phyloP scores from a whole-genome alignment of 2,113 vertebrate genomes.

The Cisticola juncidis region DNA sequence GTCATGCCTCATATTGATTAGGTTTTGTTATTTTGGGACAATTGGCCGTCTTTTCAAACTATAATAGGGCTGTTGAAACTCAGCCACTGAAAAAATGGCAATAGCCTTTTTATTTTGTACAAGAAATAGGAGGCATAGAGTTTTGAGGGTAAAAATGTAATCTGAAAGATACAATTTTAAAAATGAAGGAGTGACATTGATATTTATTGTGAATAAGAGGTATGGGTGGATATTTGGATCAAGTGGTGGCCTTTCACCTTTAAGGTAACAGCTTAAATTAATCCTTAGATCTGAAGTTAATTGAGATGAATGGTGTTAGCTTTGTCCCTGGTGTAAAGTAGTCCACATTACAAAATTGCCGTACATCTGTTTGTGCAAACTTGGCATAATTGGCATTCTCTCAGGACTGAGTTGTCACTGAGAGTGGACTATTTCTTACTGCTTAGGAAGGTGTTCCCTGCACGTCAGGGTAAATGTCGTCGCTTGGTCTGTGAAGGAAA shows the following conservation, averaged over 20 bases:
- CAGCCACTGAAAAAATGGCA: neutral
- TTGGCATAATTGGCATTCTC: constrained; percentile 71
- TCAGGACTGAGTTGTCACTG: constrained; percentile 50
- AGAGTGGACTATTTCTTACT: constrained; percentile 37
- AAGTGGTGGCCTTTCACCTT: constrained; percentile 66
- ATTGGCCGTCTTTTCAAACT: neutral
- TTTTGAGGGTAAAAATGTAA: neutral
- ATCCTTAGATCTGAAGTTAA: constrained; percentile 66
- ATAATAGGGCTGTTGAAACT: neutral
- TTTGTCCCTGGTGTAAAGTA: constrained; percentile 69
- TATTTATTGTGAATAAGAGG: neutral
- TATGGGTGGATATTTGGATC: neutral
- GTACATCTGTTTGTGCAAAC: constrained; percentile 66
- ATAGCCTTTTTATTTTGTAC: neutral
- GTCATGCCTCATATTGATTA: constrained; percentile 56
- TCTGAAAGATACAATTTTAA: neutral
- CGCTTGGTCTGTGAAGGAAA: neutral
- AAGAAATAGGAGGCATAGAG: neutral
- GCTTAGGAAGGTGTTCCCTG: constrained; percentile 5
- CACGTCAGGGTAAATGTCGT: constrained; percentile 4
- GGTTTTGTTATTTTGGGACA: constrained; percentile 30
- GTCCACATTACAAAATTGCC: constrained; percentile 51
- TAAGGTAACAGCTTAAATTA: constrained; percentile 70
- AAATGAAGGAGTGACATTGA: neutral
- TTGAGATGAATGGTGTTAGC: constrained; percentile 73